These are phyloP conservation scores for Maniola hyperantus DNA, from an alignment of 2,888 invertebrate genomes.

Conservation along the genomic window DNA sequence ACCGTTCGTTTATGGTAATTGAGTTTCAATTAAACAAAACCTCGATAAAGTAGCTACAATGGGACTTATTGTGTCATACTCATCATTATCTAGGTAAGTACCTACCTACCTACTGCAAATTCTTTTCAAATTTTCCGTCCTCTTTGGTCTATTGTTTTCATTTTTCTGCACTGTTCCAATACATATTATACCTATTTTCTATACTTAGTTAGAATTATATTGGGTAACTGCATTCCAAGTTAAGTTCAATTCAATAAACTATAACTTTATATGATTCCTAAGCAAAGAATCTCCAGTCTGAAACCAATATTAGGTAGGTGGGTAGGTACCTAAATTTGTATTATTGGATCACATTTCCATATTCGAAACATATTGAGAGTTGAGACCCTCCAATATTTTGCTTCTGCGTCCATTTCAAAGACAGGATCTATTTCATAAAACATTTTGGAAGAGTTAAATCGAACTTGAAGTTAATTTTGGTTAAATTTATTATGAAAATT, in stretches of 20 bases:
- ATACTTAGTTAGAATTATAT: too few species aligned
- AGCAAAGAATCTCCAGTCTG: constrained; percentile 41
- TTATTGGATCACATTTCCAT: constrained; percentile 46
- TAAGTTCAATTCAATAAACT: too few species aligned
- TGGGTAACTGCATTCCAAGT: too few species aligned
- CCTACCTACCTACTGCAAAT: too few species aligned
- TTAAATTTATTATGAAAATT: not conserved
- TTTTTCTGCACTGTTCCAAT: too few species aligned
- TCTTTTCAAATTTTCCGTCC: not conserved
- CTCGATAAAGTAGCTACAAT: not conserved
- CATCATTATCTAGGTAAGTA: not conserved
- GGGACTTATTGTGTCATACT: not conserved
- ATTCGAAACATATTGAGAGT: constrained; percentile 42
- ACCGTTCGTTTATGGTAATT: constrained; percentile 12
- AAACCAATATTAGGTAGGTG: constrained; percentile 37
- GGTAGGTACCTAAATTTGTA: too few species aligned
- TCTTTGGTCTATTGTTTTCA: too few species aligned
- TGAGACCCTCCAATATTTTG: constrained; percentile 39
- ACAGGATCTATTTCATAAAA: constrained; percentile 3
- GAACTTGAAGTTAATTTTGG: not conserved
- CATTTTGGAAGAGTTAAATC: not conserved
- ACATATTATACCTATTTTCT: too few species aligned
- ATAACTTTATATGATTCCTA: constrained; percentile 38
- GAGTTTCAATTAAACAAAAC: constrained; percentile 11
- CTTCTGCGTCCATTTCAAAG: constrained; percentile 22